Conservation (phyloP, 2,113 vertebrate genomes). For the Lagopus leucura region DNA sequence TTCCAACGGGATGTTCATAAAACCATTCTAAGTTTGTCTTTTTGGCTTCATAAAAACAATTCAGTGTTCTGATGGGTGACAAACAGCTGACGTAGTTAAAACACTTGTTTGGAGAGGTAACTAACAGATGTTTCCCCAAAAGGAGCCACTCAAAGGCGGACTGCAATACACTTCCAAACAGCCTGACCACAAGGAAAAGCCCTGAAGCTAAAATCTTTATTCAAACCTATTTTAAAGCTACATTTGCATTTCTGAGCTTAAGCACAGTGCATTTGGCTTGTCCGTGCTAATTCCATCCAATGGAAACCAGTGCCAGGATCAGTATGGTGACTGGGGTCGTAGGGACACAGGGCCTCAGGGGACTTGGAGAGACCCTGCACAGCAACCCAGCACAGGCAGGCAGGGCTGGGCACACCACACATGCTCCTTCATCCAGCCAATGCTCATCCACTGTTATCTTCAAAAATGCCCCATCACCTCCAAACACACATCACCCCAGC, state of each 20-base stretch:
- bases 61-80: background rate
- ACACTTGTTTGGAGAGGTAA: background rate
- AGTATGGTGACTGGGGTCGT: background rate
- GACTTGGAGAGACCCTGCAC: background rate
- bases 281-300: background rate
- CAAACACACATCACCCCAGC: background rate
- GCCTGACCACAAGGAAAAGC: background rate
- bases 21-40: background rate
- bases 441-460: rapidly evolving
- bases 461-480: background rate
- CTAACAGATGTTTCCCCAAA: background rate
- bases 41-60: background rate
- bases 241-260: background rate
- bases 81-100: background rate
- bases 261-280: background rate
- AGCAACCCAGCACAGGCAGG: rapidly evolving
- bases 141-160: background rate
- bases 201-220: background rate
- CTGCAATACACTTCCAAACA: background rate
- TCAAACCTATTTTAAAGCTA: background rate
- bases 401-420: rapidly evolving
- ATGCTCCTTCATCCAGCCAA: background rate
- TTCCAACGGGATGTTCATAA: background rate
- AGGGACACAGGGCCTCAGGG: rapidly evolving
- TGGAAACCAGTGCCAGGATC: background rate